A percentile compares a stretch with the other conserved stretches of the same genome.
These are phyloP conservation scores for Takifugu ocellatus DNA, from an alignment of 2,797 vertebrate species.

Conservation along the genomic window DNA sequence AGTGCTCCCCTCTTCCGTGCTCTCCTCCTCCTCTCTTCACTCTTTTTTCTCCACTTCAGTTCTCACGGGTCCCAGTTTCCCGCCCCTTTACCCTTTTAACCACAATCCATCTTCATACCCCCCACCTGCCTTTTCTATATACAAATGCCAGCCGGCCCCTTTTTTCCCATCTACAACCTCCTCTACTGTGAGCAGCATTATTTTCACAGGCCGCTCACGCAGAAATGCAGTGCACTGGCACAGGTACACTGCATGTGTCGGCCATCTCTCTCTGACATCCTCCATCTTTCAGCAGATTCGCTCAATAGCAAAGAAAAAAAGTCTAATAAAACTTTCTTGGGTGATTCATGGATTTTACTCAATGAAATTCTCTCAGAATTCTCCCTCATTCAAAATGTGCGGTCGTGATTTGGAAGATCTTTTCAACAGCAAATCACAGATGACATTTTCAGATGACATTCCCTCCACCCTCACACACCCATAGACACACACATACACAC, in stretches of 20 bases:
- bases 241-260: constrained; percentile 28
- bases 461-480: background rate
- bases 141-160: constrained; percentile 12
- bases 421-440: no score
- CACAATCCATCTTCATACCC: constrained; percentile 39
- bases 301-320: constrained; percentile 2
- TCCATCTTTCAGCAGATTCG: constrained; percentile 34
- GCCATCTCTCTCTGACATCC: constrained; percentile 32
- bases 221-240: constrained; percentile 71
- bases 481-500: background rate
- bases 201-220: constrained; percentile 69
- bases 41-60: constrained; percentile 42
- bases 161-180: constrained; percentile 22
- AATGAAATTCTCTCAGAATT: constrained; percentile 1
- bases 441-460: background rate
- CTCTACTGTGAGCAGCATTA: constrained; percentile 35
- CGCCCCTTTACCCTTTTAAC: constrained; percentile 52
- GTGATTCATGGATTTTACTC: constrained; percentile 27
- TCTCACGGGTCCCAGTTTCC: constrained; percentile 54
- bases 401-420: no score
- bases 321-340: constrained; percentile 13
- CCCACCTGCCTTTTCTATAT: constrained; percentile 19
- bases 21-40: constrained; percentile 12
- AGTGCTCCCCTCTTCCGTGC: constrained; percentile 9
- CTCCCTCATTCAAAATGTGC: no score